phyloP scores from a whole-genome alignment of 1,140 invertebrate genomes.

The Eurosta solidaginis region DNA sequence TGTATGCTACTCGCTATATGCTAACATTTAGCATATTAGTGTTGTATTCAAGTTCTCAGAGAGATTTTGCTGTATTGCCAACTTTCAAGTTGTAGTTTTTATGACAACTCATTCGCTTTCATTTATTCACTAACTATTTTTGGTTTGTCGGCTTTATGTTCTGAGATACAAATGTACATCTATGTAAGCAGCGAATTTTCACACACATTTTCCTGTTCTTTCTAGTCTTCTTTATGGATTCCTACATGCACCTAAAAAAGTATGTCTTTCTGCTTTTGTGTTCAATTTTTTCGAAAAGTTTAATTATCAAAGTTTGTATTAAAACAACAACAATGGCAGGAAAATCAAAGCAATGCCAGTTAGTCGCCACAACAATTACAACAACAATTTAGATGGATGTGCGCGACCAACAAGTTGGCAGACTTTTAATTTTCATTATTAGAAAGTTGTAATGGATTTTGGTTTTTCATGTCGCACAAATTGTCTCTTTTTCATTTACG shows the following conservation, averaged over 20 bases:
- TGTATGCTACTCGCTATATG: no score
- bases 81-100: neutral
- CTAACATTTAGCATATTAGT: no score
- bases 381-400: neutral
- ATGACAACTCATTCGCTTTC: neutral
- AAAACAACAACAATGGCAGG: neutral
- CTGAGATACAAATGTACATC: neutral
- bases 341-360: neutral
- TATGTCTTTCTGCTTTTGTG: neutral
- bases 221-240: neutral
- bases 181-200: neutral
- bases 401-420: slow-evolving; percentile 9
- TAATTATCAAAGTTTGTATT: slow-evolving; percentile 23
- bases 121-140: neutral
- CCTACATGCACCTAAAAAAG: neutral
- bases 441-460: slow-evolving; percentile 22
- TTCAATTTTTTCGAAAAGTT: neutral
- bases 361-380: neutral
- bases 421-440: slow-evolving; percentile 25
- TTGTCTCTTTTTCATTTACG: neutral
- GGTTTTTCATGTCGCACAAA: slow-evolving; percentile 11
- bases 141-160: neutral
- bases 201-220: neutral
- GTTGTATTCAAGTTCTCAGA: no score
- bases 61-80: neutral